Percentiles rank a stretch among this genome's conserved stretches.
Conservation (phyloP, 2,113 vertebrate genomes). For the Cololabis saira region DNA sequence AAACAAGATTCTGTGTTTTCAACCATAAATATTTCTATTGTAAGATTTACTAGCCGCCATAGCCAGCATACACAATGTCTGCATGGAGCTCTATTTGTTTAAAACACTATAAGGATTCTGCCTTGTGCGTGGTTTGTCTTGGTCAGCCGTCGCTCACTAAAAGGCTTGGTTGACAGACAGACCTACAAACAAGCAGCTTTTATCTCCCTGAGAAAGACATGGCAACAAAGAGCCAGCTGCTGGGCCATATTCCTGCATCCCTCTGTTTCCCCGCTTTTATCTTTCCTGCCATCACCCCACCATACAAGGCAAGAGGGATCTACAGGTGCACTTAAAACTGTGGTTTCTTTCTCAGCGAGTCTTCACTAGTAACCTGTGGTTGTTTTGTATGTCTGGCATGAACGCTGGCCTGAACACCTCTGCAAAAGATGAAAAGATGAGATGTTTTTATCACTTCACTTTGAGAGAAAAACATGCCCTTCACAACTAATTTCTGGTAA, state of each 20-base stretch:
- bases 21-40: constrained; percentile 25
- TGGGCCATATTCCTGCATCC: constrained; percentile 39
- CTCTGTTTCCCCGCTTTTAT: constrained; percentile 71
- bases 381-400: constrained; percentile 30
- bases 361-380: constrained; percentile 8
- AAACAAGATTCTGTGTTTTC: constrained; percentile 11
- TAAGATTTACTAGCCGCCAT: constrained; percentile 31
- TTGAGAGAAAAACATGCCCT: constrained; percentile 9
- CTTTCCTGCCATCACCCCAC: constrained; percentile 68
- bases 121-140: constrained; percentile 43
- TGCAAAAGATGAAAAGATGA: constrained; percentile 18
- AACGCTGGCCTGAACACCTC: background rate
- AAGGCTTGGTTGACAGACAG: constrained; percentile 67
- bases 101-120: constrained; percentile 62
- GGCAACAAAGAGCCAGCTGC: constrained; percentile 80
- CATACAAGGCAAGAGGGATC: constrained; percentile 22
- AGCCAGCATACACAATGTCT: background rate
- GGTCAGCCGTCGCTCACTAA: constrained; percentile 48
- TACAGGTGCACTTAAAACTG: constrained; percentile 51
- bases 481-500: too few relatives aligned
- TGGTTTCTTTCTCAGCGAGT: constrained; percentile 31
- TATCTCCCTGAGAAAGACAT: constrained; percentile 70
- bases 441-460: constrained; percentile 17
- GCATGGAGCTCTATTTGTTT: constrained; percentile 55
- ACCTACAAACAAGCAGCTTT: constrained; percentile 76